Percentiles rank a stretch among this genome's conserved stretches.
These are phyloP conservation scores for Crenuchus spilurus DNA, from an alignment of 2,797 vertebrate species.

Conservation along the genomic window DNA sequence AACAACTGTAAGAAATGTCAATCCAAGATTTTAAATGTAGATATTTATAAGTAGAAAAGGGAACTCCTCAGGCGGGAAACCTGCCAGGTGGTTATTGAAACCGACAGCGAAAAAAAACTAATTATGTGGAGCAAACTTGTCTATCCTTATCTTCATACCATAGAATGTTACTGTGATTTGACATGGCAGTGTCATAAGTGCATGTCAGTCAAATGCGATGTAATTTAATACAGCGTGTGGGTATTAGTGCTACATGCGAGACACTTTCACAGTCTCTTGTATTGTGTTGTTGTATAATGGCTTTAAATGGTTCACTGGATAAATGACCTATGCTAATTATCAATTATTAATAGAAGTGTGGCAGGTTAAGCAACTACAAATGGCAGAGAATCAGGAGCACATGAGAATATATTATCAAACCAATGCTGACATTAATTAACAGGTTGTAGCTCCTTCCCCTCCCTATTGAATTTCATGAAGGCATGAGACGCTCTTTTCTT, in stretches of 20 bases:
- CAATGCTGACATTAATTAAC: slow-evolving; percentile 36
- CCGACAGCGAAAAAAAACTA: too few species aligned
- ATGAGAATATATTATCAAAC: slow-evolving; percentile 8
- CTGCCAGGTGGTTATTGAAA: too few species aligned
- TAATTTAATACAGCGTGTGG: background rate
- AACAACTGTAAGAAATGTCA: too few species aligned
- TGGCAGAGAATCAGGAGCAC: background rate
- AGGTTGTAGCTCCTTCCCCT: slow-evolving; percentile 19
- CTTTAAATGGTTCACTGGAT: background rate
- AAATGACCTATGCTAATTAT: slow-evolving; percentile 9
- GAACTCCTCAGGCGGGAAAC: too few species aligned
- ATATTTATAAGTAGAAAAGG: too few species aligned
- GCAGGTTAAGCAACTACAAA: slow-evolving; percentile 4
- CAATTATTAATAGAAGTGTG: background rate
- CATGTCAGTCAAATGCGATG: background rate
- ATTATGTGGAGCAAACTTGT: too few species aligned
- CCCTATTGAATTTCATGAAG: slow-evolving; percentile 34
- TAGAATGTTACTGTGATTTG: too few species aligned
- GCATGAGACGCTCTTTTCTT: slow-evolving; percentile 21
- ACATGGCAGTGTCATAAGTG: background rate
- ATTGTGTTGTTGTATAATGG: background rate
- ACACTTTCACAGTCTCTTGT: background rate
- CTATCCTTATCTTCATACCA: too few species aligned
- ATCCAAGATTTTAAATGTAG: too few species aligned
- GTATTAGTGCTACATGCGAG: background rate